Conservation (phyloP, 2,113 vertebrate species). For the Calyptomena viridis region DNA sequence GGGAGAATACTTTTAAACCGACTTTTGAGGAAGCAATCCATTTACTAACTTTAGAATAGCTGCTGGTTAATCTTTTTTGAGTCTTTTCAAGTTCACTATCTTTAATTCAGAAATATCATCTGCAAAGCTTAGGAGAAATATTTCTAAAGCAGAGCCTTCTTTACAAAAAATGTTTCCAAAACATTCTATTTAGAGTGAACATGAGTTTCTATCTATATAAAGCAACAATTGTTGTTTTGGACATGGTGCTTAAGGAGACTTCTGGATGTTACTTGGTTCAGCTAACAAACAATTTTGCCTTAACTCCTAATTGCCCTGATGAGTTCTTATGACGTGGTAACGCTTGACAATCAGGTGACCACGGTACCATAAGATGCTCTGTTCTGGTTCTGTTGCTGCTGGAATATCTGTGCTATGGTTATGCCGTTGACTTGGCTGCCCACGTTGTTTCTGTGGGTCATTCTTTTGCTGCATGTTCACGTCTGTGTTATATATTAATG, state of each 20-base stretch:
- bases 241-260: not conserved
- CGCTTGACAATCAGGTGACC: too few relatives aligned
- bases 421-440: too few relatives aligned
- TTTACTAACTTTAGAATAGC: not conserved
- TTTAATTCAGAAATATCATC: not conserved
- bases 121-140: not conserved
- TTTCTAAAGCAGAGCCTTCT: not conserved
- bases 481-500: not conserved
- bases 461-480: not conserved
- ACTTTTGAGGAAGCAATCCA: not conserved
- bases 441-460: not conserved
- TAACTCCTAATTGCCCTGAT: not conserved
- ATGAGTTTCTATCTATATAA: not conserved
- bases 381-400: not conserved
- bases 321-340: not conserved
- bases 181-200: not conserved
- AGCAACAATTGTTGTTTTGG: not conserved
- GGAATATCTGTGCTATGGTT: not conserved
- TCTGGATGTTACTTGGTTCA: not conserved
- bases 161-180: not conserved
- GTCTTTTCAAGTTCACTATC: not conserved
- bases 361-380: rapidly evolving
- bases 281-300: not conserved
- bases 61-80: not conserved
- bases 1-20: not conserved